phyloP scores from a whole-genome alignment of 1,140 invertebrate genomes.

The Oscheius sp. region DNA sequence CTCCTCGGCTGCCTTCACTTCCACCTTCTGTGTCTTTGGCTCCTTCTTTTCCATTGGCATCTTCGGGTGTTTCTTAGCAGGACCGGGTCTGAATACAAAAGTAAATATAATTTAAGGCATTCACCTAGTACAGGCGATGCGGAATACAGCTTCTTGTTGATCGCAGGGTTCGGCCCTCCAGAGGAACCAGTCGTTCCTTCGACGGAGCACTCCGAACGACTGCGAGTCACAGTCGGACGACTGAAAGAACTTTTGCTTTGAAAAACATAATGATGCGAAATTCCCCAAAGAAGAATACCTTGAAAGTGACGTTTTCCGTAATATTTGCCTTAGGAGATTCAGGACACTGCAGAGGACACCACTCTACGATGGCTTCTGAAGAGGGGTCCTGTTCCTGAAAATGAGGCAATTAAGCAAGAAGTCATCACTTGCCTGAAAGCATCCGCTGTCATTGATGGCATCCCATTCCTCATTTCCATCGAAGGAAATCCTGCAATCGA shows the following conservation, averaged over 20 bases:
- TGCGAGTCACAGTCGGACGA: background rate
- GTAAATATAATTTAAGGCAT: background rate
- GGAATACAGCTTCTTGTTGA: background rate
- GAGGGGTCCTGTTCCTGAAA: background rate
- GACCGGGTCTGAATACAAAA: background rate
- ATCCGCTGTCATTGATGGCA: background rate
- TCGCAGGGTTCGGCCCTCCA: slow-evolving; percentile 1
- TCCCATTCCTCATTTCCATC: slow-evolving; percentile 6
- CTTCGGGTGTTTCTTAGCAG: background rate
- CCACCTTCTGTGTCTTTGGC: background rate
- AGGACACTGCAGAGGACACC: background rate
- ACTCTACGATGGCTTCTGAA: background rate
- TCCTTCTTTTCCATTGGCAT: background rate
- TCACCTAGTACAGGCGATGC: background rate
- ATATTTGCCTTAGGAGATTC: background rate
- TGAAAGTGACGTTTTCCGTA: background rate
- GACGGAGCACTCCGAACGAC: background rate
- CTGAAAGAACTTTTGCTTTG: no score
- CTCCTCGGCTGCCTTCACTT: background rate
- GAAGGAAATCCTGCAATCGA: background rate
- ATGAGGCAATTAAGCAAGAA: background rate
- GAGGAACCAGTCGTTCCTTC: slow-evolving; percentile 2
- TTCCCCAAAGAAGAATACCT: background rate
- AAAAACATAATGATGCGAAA: no score
- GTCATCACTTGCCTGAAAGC: background rate